phyloP scores from a whole-genome alignment of 30 jellyfish, hydroid and myxozoan genomes.

The Sanderia malayensis region DNA sequence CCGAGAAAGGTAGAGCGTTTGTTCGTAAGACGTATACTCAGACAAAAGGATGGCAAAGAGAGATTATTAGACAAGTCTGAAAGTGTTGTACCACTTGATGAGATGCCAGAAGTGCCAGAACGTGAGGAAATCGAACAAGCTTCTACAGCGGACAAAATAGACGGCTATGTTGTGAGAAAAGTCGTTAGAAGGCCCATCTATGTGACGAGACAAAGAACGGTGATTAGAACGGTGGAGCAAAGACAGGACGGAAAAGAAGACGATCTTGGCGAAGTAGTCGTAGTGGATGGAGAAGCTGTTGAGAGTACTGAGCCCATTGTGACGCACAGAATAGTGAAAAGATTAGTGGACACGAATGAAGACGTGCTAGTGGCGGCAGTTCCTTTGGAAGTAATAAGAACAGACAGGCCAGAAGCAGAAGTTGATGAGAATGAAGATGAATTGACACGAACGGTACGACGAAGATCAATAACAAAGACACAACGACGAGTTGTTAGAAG shows the following conservation, averaged over 20 bases:
- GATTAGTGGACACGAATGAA: conserved; percentile 1
- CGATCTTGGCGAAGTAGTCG: conserved; percentile 2
- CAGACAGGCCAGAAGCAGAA: conserved; percentile 69
- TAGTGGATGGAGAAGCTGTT: conserved; percentile 12
- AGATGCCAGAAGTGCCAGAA: background rate
- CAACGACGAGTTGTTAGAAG: conserved; percentile 75
- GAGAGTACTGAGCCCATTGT: conserved; percentile 41
- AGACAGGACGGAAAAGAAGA: background rate
- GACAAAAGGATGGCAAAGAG: conserved; percentile 63
- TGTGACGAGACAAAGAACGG: background rate
- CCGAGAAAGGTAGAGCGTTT: conserved; percentile 1
- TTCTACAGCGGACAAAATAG: background rate
- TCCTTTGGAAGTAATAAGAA: conserved; percentile 24
- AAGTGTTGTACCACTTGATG: conserved; percentile 11
- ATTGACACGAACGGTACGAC: conserved; percentile 63
- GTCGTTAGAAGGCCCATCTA: conserved; percentile 4
- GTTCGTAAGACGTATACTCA: conserved; percentile 45
- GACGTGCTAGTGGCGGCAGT: background rate
- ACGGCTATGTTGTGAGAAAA: background rate
- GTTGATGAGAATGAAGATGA: conserved; percentile 55
- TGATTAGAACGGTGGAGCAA: background rate
- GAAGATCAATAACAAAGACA: conserved; percentile 58
- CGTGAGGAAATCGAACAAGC: background rate
- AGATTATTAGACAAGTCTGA: conserved; percentile 71
- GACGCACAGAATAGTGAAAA: conserved; percentile 15